A percentile compares a stretch with the other conserved stretches of the same genome.
These are phyloP conservation scores for Spea multiplicata DNA, from an alignment of 2,113 vertebrate species.

Conservation along the genomic window DNA sequence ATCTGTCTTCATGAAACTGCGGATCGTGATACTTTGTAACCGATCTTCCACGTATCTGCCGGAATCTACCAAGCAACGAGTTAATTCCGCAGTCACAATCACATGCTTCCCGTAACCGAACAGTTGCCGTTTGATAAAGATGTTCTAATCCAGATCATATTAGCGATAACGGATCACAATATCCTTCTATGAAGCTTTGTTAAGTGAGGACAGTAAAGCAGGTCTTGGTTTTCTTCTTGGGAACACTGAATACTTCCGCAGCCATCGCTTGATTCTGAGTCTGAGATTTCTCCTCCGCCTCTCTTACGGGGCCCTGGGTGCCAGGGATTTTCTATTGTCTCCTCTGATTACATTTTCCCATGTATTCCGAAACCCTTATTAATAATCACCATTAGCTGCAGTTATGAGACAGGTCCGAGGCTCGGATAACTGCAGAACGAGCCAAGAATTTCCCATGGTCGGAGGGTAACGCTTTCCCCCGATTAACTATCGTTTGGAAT, in stretches of 20 bases:
- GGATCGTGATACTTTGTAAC: too few species aligned
- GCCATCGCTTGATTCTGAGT: slow-evolving; percentile 16
- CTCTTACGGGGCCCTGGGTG: slow-evolving; percentile 27
- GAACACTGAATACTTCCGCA: slow-evolving; percentile 13
- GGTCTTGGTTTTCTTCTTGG: neutral
- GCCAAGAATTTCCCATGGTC: slow-evolving; percentile 27
- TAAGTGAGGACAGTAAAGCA: slow-evolving; percentile 2
- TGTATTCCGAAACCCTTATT: slow-evolving; percentile 45
- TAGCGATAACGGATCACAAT: slow-evolving; percentile 24
- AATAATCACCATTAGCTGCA: slow-evolving; percentile 44
- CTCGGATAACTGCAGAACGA: slow-evolving; percentile 37
- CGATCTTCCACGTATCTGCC: too few species aligned
- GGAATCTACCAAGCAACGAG: slow-evolving; percentile 3
- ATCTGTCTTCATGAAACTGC: too few species aligned
- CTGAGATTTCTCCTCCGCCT: slow-evolving; percentile 23
- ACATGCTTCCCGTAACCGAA: neutral
- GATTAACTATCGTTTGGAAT: neutral
- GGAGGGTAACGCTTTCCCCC: slow-evolving; percentile 27
- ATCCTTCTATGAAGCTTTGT: slow-evolving; percentile 27
- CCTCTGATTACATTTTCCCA: slow-evolving; percentile 44
- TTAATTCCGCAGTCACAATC: neutral
- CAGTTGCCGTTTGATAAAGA: neutral
- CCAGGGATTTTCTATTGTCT: slow-evolving; percentile 35
- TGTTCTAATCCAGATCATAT: slow-evolving; percentile 3
- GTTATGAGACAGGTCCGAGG: slow-evolving; percentile 40